Evolutionary conservation across 2,797 vertebrate species (phyloP), one percentile per base, ranked within the genome.

Genomic region (Lateolabrax maculatus): DNA sequence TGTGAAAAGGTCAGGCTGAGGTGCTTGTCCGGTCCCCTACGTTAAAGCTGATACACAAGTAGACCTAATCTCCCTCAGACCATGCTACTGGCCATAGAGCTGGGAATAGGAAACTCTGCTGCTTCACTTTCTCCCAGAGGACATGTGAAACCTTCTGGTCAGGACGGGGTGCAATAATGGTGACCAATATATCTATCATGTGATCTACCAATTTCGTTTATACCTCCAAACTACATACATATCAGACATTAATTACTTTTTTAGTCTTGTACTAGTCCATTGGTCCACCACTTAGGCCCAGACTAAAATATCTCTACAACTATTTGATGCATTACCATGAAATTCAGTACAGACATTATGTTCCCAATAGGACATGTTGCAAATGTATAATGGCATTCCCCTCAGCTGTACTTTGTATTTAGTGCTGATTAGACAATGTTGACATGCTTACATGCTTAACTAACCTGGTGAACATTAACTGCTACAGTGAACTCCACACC

Each of bases 41-140:
- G 85, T 87, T 93, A 93, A 93, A 94, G 93, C 93, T 91, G 93
- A 94, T 95, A 93, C 94, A 95, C 95, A 95, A 95, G 91, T 92
- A 94, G 90, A 91, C 23, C 86, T 95, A 96, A 96, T 96, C 95
- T 94, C 89, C 81, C 89, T 93, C 94, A 91, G 89, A 92, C 85
- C 80, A 71, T 71, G 92, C 93, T 95, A 92, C 92, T 89, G 79
- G 84, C 83, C 90, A 90, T 77, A 9, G 71, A 74, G 82, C 64
- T 66, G 29, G 67, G 70, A 88, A 88, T 87, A 89, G 92, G 87
- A 91, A 91, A 86, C 91, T 86, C 66, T 10, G 34, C 52, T 44
- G 53, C 46, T 56, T 43, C n/a, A 55, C 60, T 70, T 81, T 79
- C 67, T 73, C 56, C 29, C 19, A 53, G 27, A n/a, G 4, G 37